A percentile compares a stretch with the other conserved stretches of the same genome.
Conservation (phyloP, 2,888 invertebrate genomes). For the Poecilobothrus nobilitatus region DNA sequence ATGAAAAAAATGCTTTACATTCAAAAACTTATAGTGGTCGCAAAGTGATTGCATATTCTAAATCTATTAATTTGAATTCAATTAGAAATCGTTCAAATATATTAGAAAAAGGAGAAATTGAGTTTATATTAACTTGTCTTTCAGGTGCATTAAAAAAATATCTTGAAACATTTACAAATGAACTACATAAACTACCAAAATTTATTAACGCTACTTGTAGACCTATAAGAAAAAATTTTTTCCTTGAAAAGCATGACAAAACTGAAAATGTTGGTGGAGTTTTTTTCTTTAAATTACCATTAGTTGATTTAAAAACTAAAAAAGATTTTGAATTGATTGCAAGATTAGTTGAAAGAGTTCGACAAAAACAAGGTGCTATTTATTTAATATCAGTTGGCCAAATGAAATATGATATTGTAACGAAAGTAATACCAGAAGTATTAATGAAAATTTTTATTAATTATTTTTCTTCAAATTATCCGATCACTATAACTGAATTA, state of each 20-base stretch:
- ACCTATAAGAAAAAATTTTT: conserved; percentile 38
- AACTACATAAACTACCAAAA: conserved; percentile 28
- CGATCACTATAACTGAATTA: conserved; percentile 41
- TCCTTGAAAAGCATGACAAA: conserved; percentile 34
- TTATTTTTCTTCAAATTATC: conserved; percentile 40
- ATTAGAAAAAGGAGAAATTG: conserved; percentile 34
- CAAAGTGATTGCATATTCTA: conserved; percentile 40
- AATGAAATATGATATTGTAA: conserved; percentile 37
- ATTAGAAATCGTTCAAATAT: conserved; percentile 32
- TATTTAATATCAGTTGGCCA: conserved; percentile 41
- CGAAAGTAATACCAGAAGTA: conserved; percentile 37
- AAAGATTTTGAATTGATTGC: conserved; percentile 29
- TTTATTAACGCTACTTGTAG: conserved; percentile 38
- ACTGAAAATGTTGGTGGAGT: conserved; percentile 38
- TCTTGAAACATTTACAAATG: conserved; percentile 30
- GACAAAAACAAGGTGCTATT: conserved; percentile 37
- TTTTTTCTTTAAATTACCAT: conserved; percentile 38
- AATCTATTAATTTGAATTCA: conserved; percentile 37
- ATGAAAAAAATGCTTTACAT: conserved; percentile 38
- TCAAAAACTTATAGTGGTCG: conserved; percentile 40
- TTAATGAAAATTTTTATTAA: conserved; percentile 40
- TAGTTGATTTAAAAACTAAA: neutral
- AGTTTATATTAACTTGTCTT: conserved; percentile 36
- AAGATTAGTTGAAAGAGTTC: conserved; percentile 34
- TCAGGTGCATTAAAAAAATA: conserved; percentile 38